Conservation (phyloP, 1,140 invertebrate genomes). For the Drosophila arawakana region DNA sequence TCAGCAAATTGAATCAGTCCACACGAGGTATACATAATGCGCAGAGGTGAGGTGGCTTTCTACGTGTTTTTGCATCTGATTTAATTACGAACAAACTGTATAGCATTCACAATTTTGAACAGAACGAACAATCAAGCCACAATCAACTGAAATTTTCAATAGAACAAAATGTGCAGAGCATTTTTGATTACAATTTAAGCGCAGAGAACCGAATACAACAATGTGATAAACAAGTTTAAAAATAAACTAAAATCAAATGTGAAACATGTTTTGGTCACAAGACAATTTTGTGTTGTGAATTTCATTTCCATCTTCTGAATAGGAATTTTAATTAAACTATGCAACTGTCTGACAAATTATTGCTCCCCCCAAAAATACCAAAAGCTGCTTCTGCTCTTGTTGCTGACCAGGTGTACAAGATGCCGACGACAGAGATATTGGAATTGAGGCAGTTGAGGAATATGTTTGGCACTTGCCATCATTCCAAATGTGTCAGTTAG, state of each 20-base stretch:
- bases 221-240: conserved; percentile 21
- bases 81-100: conserved; percentile 17
- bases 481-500: conserved; percentile 47
- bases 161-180: conserved; percentile 21
- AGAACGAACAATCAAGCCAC: conserved; percentile 29
- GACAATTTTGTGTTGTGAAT: conserved; percentile 23
- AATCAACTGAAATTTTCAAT: conserved; percentile 37
- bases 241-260: conserved; percentile 33
- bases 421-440: not conserved
- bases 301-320: conserved; percentile 51
- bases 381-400: not conserved
- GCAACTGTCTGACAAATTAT: conserved; percentile 53
- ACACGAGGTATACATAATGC: conserved; percentile 15
- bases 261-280: conserved; percentile 38
- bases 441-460: conserved; percentile 3
- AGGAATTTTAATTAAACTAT: conserved; percentile 76
- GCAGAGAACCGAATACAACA: not conserved
- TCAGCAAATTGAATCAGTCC: not conserved
- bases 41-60: not conserved
- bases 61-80: not conserved
- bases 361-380: conserved; percentile 39
- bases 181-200: conserved; percentile 32
- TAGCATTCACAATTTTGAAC: conserved; percentile 13
- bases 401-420: conserved; percentile 1
- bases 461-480: conserved; percentile 57